Percentiles rank a stretch among this genome's conserved stretches.
Conservation (phyloP, 2,888 invertebrate genomes). For the Himalopsyche anomala region DNA sequence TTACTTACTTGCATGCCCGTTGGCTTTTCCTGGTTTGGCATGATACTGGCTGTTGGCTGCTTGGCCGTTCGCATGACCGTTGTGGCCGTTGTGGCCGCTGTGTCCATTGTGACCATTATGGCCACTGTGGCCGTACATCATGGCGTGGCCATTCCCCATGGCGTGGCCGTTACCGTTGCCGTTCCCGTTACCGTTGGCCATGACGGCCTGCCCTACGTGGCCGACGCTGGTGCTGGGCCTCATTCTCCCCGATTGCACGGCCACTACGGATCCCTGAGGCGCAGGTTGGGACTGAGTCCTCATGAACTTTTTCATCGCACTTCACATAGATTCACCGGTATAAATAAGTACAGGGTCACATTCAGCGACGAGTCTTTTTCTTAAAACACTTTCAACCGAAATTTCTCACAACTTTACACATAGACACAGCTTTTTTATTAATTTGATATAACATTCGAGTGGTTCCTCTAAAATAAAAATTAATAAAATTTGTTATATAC, state of each 20-base stretch:
- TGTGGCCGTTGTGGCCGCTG: constrained; percentile 48
- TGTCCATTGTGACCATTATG: constrained; percentile 51
- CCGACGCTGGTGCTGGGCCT: constrained; percentile 57
- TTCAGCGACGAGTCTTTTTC: constrained; percentile 11
- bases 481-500: too few species aligned
- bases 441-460: too few species aligned
- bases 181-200: constrained; percentile 49
- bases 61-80: constrained; percentile 33
- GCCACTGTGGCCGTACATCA: constrained; percentile 41
- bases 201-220: constrained; percentile 50
- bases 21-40: constrained; percentile 51
- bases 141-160: constrained; percentile 35
- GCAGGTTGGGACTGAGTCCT: constrained; percentile 61
- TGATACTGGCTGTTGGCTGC: constrained; percentile 51
- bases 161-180: background rate
- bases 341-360: constrained; percentile 20
- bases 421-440: too few species aligned
- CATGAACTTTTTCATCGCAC: constrained; percentile 61
- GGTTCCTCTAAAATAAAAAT: too few species aligned
- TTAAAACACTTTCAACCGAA: background rate
- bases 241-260: constrained; percentile 54
- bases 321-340: constrained; percentile 46
- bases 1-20: constrained; percentile 59
- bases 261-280: constrained; percentile 45
- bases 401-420: background rate